These are phyloP conservation scores for Pungitius pungitius DNA, from an alignment of 2,113 vertebrate species.

Conservation along the genomic window DNA sequence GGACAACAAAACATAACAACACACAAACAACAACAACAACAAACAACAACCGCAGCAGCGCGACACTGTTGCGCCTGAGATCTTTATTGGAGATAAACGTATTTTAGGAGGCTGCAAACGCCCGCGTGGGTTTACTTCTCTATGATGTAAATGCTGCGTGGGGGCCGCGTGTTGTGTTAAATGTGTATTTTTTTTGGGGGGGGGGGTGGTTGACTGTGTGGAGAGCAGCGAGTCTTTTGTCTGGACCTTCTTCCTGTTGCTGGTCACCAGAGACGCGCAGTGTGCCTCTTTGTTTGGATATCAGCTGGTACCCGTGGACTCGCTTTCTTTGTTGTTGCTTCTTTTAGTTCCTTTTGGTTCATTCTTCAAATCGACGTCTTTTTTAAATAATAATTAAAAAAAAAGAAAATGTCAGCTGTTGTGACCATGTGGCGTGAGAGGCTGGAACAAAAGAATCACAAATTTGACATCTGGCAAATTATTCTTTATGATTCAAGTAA, in stretches of 20 bases:
- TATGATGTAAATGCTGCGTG: accelerated
- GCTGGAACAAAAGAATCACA: neutral
- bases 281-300: conserved; percentile 63
- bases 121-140: neutral
- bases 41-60: neutral
- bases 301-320: conserved; percentile 49
- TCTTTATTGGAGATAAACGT: conserved; percentile 59
- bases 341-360: neutral
- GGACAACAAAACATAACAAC: neutral
- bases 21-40: neutral
- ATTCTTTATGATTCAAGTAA: neutral
- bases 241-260: conserved; percentile 63
- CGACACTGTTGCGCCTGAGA: conserved; percentile 49
- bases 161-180: neutral
- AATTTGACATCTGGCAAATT: neutral
- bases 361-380: neutral
- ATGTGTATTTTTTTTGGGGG: conserved; percentile 3
- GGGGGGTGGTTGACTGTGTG: neutral
- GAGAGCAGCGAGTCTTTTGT: conserved; percentile 58
- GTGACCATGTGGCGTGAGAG: neutral
- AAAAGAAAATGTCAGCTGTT: neutral
- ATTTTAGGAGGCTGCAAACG: neutral
- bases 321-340: neutral
- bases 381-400: neutral
- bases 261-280: conserved; percentile 45